phyloP scores from a whole-genome alignment of 2,113 vertebrate species.

The Chaetorhynchus papuensis region DNA sequence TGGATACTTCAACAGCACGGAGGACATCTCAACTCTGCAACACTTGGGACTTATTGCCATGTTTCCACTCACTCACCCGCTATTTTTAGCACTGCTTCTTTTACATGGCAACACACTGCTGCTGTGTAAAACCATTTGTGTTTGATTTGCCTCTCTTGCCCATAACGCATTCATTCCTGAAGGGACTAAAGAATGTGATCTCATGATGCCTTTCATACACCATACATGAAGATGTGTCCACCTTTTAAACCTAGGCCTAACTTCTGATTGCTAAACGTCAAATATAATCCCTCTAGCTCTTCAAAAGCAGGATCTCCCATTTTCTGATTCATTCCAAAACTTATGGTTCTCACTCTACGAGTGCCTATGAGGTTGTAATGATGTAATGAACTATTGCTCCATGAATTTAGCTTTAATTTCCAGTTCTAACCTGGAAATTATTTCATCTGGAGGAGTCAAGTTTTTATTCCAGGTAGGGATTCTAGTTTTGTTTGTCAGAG shows the following conservation, averaged over 20 bases:
- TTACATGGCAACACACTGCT: background rate
- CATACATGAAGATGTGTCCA: background rate
- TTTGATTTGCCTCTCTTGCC: background rate
- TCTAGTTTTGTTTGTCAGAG: background rate
- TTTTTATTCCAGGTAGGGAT: background rate
- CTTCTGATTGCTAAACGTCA: background rate
- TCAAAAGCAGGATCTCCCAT: background rate
- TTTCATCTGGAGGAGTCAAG: background rate
- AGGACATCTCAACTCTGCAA: background rate
- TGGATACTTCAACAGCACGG: rapidly evolving
- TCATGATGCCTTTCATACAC: background rate
- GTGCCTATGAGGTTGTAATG: background rate
- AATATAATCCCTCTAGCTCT: background rate
- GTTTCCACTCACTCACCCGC: background rate
- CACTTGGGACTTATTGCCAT: background rate
- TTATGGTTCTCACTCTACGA: background rate
- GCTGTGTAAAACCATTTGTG: background rate
- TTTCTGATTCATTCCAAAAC: background rate
- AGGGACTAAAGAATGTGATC: background rate
- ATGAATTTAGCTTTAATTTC: background rate
- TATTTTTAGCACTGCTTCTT: background rate
- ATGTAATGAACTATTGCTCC: background rate
- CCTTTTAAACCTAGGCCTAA: background rate
- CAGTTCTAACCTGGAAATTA: background rate
- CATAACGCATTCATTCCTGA: background rate